Evolutionary conservation across 2,888 invertebrate genomes (phyloP), one percentile per base, ranked within the genome.

Genomic region (Caenorhabditis becei): DNA sequence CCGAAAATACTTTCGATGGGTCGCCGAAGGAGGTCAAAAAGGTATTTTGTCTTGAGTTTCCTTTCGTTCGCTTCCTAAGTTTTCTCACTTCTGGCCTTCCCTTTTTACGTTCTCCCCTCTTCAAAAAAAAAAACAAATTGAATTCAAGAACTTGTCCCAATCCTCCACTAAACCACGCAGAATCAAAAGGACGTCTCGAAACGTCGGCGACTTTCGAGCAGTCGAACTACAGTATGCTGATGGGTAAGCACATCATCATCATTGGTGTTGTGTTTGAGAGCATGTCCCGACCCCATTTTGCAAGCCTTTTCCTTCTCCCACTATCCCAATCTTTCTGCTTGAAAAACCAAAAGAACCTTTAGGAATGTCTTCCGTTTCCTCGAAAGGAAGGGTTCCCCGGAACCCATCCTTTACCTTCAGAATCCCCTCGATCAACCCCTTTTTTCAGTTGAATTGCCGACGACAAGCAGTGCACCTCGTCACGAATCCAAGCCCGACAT

Each of bases 1-100:
- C 32, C 74, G 82, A 16, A 74, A 77, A 24, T 83, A 80, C 53
- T 79, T 71, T 24, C 59, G 56, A 70, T 82, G 71, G 70, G 51
- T 77, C 1, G 79, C 65, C 1, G 74, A 69, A 10, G 63, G 62
- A 16, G 69, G 54, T 1, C 67, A 77, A n/a, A 74, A 75, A 70
- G 78, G 78, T 72, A 20, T 23, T 41, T 2, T 10, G 41, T 41
- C 41, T n/a, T 51, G 32, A 10, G 32, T 53, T n/a, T 61, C 4
- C 18, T 32, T 32, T 26, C n/a, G 35, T 32, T 20, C 5, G 8
- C 23, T 11, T 28, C 16, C 28, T 10, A 14, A 20, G 51, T 32
- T 51, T 51, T 32, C 5, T 32, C n/a, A 26, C 44, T 26, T 61
- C 41, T 35, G 4, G 32, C 28, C 41, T 24, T 23, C 41, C 41